Evolutionary conservation across 2,888 invertebrate genomes (phyloP), one percentile per base, ranked within the genome.

Genomic region (Tachina grossa): DNA sequence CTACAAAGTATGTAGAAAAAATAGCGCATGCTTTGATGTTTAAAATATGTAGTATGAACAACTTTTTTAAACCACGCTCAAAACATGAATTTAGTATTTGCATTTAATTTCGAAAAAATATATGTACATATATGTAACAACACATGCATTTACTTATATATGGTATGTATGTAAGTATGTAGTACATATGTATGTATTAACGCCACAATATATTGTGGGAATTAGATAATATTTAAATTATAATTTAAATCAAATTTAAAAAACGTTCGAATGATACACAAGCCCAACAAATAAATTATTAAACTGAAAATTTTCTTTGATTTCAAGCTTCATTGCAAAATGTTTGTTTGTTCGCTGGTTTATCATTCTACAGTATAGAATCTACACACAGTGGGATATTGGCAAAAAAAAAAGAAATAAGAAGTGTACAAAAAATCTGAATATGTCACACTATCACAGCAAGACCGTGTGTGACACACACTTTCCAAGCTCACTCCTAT

Each of bases 391-490:
- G 84, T 80, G 76, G 80, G 80, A 80, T 84, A 84, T 71, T 66
- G 72, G 72, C 59, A 65, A 71, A 76, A 79, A 75, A 57, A 22
- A 13, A 11, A 79, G 31, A 63, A 57, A 55, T 19, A 39, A 78
- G 55, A 63, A 45, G 2, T 59, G 51, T 69, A 43, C 13, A 13
- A 69, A 61, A n/a, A 61, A 59, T 75, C 49, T 43, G 75, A 55
- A 69, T 69, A 75, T 55, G 75, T 71, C 69, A 76, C 75, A 76
- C 61, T 45, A 53, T 51, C 80, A 71, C 80, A 80, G 76, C 76
- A 51, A 71, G 80, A 76, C 76, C 75, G 65, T 84, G 71, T 82
- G 69, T 80, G 84, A 84, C 84, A 72, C 76, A 84, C 76, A 84
- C 71, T 76, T 71, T 83, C 45, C 55, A 61, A 53, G 72, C 66